These are phyloP conservation scores for Diaphora mendica DNA, from an alignment of 2,888 invertebrate genomes.

Conservation along the genomic window DNA sequence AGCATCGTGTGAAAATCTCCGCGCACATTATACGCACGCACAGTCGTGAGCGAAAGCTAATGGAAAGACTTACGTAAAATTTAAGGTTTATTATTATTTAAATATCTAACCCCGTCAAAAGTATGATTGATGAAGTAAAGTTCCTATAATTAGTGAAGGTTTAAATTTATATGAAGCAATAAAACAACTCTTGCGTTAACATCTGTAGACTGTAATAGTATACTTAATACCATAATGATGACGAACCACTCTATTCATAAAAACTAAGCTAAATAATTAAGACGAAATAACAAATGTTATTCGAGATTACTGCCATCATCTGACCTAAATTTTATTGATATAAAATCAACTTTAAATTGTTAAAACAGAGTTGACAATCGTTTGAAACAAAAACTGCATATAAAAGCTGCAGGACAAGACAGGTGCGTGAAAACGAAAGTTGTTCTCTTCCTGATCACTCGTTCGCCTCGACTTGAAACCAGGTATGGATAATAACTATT, in stretches of 20 bases:
- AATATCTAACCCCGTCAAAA: slow-evolving; percentile 33
- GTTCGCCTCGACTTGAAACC: slow-evolving; percentile 74
- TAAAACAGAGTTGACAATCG: slow-evolving; percentile 55
- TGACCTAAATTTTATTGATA: slow-evolving; percentile 19
- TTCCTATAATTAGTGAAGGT: too few species aligned
- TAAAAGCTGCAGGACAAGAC: slow-evolving; percentile 78
- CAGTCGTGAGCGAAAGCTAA: slow-evolving; percentile 75
- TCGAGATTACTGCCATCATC: slow-evolving; percentile 46
- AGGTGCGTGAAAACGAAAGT: slow-evolving; percentile 86
- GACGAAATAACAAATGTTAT: slow-evolving; percentile 39
- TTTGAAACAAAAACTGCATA: slow-evolving; percentile 54
- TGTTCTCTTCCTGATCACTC: slow-evolving; percentile 84
- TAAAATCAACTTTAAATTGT: slow-evolving; percentile 31
- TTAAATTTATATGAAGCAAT: background rate
- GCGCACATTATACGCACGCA: slow-evolving; percentile 71
- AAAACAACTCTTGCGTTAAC: background rate
- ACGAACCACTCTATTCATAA: background rate
- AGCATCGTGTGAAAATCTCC: slow-evolving; percentile 71
- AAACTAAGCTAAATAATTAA: slow-evolving; percentile 32
- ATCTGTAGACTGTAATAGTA: background rate
- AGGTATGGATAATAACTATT: slow-evolving; percentile 60
- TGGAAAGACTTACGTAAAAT: slow-evolving; percentile 65
- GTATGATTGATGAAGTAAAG: background rate
- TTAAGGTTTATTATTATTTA: slow-evolving; percentile 37
- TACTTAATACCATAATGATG: background rate